Evolutionary conservation across 2,797 vertebrate genomes (phyloP).

Genomic region (Melanotaenia trifasciata): DNA sequence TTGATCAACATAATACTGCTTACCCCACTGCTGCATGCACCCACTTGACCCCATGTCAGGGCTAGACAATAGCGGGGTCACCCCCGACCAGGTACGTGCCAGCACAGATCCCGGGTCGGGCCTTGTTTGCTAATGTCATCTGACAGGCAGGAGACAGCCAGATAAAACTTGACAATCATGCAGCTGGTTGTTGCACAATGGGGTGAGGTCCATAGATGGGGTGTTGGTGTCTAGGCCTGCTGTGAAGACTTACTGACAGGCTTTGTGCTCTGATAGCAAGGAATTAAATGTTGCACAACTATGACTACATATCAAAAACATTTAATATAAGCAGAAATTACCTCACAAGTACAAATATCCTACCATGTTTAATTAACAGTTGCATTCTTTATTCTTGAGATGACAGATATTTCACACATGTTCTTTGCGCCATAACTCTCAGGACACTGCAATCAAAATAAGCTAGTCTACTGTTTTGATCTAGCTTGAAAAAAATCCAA

Average conservation of each 20-base stretch:
- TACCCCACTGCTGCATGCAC: slow-evolving; percentile 58
- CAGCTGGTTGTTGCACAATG: slow-evolving; percentile 57
- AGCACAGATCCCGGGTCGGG: slow-evolving; percentile 54
- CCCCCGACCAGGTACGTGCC: slow-evolving; percentile 74
- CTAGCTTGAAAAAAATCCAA: not conserved
- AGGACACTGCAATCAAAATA: too few species aligned
- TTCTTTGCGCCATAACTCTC: not conserved
- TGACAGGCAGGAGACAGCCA: slow-evolving; percentile 78
- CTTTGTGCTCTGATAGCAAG: slow-evolving; percentile 54
- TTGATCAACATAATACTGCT: slow-evolving; percentile 35
- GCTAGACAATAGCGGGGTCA: slow-evolving; percentile 76
- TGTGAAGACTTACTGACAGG: slow-evolving; percentile 43
- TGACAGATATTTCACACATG: not conserved
- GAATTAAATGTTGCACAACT: slow-evolving; percentile 37
- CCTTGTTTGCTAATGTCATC: slow-evolving; percentile 67
- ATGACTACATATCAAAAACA: slow-evolving; percentile 26
- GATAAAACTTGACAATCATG: slow-evolving; percentile 60
- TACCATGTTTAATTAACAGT: not conserved
- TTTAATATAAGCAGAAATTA: slow-evolving; percentile 16
- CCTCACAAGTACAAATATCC: slow-evolving; percentile 2
- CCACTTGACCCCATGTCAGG: slow-evolving; percentile 80
- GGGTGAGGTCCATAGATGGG: slow-evolving; percentile 42
- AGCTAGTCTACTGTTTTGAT: not conserved
- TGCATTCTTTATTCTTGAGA: not conserved
- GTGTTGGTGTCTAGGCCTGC: slow-evolving; percentile 26